Evolutionary conservation across 1,140 invertebrate species (phyloP), one percentile per base, ranked within the genome.

Genomic region (Plutomurus gul): DNA sequence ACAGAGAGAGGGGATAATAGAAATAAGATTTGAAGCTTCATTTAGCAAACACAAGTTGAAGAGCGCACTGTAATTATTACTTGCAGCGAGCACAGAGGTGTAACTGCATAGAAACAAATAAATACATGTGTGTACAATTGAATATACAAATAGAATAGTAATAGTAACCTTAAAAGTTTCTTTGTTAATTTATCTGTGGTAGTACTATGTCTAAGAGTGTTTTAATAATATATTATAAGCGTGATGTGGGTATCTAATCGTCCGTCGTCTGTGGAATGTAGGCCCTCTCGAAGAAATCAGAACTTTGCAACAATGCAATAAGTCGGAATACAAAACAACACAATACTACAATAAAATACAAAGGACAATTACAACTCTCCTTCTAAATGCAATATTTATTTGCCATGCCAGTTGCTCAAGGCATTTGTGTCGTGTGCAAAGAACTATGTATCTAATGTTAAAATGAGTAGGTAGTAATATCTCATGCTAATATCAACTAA

Each of bases 291-390:
- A 30, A 65, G 56, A 65, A 65, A 65, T 65, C 56, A 65, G 56
- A 65, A 16, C 56, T 65, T 1, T 3, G 18, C 56, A 65, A 65
- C 56, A 65, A 65, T 65, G 27, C n/a, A 65, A 65, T 65, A 27
- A 27, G 56, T 27, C 56, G 56, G 56, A 65, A 65, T 65, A 65
- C 56, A n/a, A n/a, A n/a, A n/a, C n/a, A n/a, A n/a, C n/a, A n/a
- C n/a, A n/a, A n/a, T n/a, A n/a, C 36, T 65, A 2, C 16, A 33
- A 33, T 65, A 65, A 25, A 65, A 65, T 65, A 1, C 16, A 33
- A 65, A 33, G 56, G 30, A 65, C 56, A 65, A 65, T 65, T 65
- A 36, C 56, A 33, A 18, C 20, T 18, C 46, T 3, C 13, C 30
- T n/a, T 65, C 56, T 30, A 65, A 65, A 65, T 65, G 30, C 36